Conservation (phyloP, 2,888 invertebrate genomes). For the Clostera curtula region DNA sequence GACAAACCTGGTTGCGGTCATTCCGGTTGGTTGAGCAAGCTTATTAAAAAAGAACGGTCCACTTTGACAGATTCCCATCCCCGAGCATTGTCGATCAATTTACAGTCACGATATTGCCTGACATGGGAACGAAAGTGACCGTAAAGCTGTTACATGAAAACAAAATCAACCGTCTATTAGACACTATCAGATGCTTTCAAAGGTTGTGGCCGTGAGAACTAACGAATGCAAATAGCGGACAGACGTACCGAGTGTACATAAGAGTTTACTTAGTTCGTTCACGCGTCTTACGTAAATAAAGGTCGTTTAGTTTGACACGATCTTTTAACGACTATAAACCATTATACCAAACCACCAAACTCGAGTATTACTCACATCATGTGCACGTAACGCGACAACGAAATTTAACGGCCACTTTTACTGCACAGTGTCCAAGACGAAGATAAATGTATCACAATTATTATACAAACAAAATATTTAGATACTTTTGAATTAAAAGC, state of each 20-base stretch:
- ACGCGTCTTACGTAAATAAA: conserved; percentile 57
- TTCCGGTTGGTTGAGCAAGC: conserved; percentile 17
- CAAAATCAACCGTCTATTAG: conserved; percentile 29
- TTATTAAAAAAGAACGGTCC: conserved; percentile 17
- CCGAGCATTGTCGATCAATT: conserved; percentile 34
- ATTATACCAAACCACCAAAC: background rate
- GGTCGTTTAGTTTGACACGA: conserved; percentile 28
- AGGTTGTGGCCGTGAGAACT: conserved; percentile 54
- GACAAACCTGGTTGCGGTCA: conserved; percentile 26
- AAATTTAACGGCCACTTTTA: no score
- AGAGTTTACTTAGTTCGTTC: conserved; percentile 48
- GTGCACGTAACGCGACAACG: no score
- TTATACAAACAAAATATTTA: no score
- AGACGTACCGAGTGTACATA: conserved; percentile 24
- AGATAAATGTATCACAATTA: no score
- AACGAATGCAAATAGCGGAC: conserved; percentile 40
- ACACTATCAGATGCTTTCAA: conserved; percentile 45
- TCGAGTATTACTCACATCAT: conserved; percentile 1
- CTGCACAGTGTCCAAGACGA: no score
- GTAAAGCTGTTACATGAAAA: conserved; percentile 22
- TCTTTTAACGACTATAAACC: conserved; percentile 4
- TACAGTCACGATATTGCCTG: conserved; percentile 30
- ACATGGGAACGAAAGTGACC: conserved; percentile 39
- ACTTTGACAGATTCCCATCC: conserved; percentile 26
- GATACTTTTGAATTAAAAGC: conserved; percentile 22